Base-by-base conservation (phyloP, 2,113 vertebrate genomes). In the Hassar affinis region DNA sequence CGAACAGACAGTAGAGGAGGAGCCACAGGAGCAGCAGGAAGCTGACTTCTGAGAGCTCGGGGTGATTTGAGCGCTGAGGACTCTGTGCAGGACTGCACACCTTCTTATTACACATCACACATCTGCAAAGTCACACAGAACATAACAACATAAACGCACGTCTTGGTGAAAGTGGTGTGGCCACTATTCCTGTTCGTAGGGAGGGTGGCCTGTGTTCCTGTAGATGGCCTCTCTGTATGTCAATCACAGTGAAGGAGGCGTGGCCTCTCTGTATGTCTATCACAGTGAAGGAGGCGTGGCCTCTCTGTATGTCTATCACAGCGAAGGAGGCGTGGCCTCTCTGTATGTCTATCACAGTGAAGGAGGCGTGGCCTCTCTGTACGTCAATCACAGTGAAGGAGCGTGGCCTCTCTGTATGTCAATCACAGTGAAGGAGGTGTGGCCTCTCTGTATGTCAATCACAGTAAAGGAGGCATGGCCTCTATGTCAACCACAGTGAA, bases 1-100 rank as follows among this genome's bases (percentile, higher is more conserved):
- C 91, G 89, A 96, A 91, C 78, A 97, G 89, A 90, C 96, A 98
- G 91, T 98, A 99, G 62, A 96, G 91, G 80, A 97, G 90, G 72
- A 96, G 90, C 97, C 97, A 99, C 85, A 97, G 93, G 87, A 97
- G 92, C 85, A 98, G 88, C n/a, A 97, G 89, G 54, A 97, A 92
- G 78, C 95, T 94, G 38, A 95, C 91, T 87, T 97, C 95, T 0
- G 81, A 72, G 47, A 83, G 72, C 38, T 18, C 75, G 22, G 80
- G 25, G 11, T 59, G 84, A 72, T 57, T 33, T n/a, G 66, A 33
- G 51, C 20, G 38, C n/a, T 27, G 85, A 35, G 71, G 15, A 20
- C 14, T 69, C 54, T 15, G 82, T 14, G 79, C 38, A 45, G 84
- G 61, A 54, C 47, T 35, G 76, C 20, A 69, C 61, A 79, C 61